Conservation (phyloP, 2,113 vertebrate species). For the Motacilla alba region DNA sequence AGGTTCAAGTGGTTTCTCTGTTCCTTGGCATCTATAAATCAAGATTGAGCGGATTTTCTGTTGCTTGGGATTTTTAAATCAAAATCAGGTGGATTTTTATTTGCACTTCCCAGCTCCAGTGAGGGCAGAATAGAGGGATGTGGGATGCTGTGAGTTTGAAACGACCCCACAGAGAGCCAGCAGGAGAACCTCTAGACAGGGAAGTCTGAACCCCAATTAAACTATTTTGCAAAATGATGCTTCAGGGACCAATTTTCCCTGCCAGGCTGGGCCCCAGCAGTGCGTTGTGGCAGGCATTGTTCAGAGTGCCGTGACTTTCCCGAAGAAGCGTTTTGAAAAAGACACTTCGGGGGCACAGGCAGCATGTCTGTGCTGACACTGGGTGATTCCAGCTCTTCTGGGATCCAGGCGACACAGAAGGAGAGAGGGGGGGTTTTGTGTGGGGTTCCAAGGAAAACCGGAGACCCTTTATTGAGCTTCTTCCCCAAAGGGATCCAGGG, state of each 20-base stretch:
- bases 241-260: neutral
- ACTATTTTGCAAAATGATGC: rapidly evolving
- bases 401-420: rapidly evolving
- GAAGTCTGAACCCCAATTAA: rapidly evolving
- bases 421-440: neutral
- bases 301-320: neutral
- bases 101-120: neutral
- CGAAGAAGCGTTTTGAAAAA: neutral
- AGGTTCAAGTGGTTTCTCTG: neutral
- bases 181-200: neutral
- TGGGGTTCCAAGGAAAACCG: neutral
- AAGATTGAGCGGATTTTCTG: rapidly evolving
- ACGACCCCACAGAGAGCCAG: rapidly evolving
- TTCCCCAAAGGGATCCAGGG: neutral
- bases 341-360: neutral
- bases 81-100: neutral
- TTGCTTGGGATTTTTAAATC: neutral
- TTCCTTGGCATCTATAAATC: neutral
- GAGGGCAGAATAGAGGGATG: neutral
- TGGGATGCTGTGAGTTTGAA: neutral
- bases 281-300: rapidly evolving
- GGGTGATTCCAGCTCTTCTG: neutral
- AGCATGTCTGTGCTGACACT: neutral
- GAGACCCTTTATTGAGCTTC: neutral
- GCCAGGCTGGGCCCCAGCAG: neutral